These are phyloP conservation scores for Taeniopygia guttata DNA, from an alignment of 2,797 vertebrate genomes.

Conservation along the genomic window DNA sequence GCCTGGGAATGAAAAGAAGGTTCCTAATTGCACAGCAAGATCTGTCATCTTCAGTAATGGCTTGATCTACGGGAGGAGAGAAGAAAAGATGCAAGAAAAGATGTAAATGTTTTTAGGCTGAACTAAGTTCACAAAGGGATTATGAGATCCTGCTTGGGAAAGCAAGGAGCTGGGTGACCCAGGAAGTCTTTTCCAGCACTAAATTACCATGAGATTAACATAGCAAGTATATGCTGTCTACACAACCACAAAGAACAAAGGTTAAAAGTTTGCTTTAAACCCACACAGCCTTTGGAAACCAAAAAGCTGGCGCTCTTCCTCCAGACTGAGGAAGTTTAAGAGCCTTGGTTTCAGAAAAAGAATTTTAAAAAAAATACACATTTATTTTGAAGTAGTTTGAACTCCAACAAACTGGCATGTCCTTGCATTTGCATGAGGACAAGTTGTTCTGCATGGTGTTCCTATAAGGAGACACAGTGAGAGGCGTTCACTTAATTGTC, in stretches of 20 bases:
- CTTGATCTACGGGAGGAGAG: not conserved
- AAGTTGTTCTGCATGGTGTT: slow-evolving; percentile 29
- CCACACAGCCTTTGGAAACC: slow-evolving; percentile 20
- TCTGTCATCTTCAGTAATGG: not conserved
- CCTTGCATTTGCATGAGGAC: slow-evolving; percentile 53
- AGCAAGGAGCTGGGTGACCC: slow-evolving; percentile 17
- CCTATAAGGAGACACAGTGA: slow-evolving; percentile 26
- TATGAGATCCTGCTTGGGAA: slow-evolving; percentile 2
- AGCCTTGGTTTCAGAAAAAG: not conserved
- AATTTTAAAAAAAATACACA: not conserved
- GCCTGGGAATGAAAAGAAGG: not conserved
- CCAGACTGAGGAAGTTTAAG: not conserved
- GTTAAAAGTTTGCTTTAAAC: slow-evolving; percentile 38
- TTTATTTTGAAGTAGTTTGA: slow-evolving; percentile 23
- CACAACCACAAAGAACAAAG: slow-evolving; percentile 38
- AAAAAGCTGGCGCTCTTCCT: slow-evolving; percentile 1
- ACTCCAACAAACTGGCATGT: slow-evolving; percentile 16
- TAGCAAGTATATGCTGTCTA: slow-evolving; percentile 7
- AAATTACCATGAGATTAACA: slow-evolving; percentile 22
- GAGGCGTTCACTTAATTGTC: slow-evolving; percentile 42
- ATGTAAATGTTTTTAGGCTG: not conserved
- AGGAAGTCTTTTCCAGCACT: slow-evolving; percentile 19
- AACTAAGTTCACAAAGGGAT: not conserved
- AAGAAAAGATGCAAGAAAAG: not conserved
- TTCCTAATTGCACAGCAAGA: not conserved